Percentiles rank a stretch among this genome's conserved stretches.
Conservation (phyloP, 2,113 vertebrate species). For the Formicarius rufipectus region DNA sequence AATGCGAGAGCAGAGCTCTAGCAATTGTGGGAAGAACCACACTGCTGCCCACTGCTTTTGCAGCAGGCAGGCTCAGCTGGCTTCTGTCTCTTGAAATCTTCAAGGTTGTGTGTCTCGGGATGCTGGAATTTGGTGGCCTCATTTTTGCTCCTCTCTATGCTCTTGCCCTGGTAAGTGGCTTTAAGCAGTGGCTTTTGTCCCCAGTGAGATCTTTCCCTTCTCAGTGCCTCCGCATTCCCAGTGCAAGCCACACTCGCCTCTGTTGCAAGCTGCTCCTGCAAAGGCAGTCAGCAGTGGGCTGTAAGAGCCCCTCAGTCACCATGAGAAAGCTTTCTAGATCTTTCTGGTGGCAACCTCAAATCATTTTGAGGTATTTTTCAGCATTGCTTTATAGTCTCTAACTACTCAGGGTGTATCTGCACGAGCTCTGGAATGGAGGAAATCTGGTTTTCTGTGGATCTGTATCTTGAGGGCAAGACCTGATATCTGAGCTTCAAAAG, state of each 20-base stretch:
- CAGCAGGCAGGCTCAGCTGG: not conserved
- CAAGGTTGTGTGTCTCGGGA: not conserved
- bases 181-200: not conserved
- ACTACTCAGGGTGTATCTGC: not conserved
- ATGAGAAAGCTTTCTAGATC: not conserved
- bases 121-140: not conserved
- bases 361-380: not conserved
- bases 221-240: not conserved
- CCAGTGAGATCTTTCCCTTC: not conserved
- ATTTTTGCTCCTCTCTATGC: not conserved
- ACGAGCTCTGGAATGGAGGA: not conserved
- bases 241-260: accelerated
- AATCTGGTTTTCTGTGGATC: conserved; percentile 1
- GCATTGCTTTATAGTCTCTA: not conserved
- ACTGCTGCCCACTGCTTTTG: not conserved
- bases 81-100: not conserved
- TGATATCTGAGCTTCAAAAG: not conserved
- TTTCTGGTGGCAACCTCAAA: not conserved
- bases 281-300: not conserved
- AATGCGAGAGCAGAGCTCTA: not conserved
- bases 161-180: not conserved
- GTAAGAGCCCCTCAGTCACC: not conserved
- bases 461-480: not conserved
- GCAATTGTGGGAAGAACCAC: not conserved
- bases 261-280: not conserved